A percentile compares a stretch with the other conserved stretches of the same genome.
phyloP scores from a whole-genome alignment of 2,888 invertebrate species.

The Osedax fenrisi region DNA sequence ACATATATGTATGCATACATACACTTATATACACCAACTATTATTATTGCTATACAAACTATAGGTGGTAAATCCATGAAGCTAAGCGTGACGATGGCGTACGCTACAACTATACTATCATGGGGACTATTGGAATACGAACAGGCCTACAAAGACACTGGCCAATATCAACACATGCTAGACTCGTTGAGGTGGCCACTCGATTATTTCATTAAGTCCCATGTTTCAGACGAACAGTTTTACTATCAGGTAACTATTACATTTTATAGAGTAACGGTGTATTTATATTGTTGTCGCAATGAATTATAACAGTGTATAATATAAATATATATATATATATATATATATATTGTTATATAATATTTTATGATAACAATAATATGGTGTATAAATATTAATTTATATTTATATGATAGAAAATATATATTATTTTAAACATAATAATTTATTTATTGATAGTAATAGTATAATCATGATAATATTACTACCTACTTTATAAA shows the following conservation, averaged over 20 bases:
- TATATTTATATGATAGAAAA: no score
- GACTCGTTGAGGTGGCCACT: conserved; percentile 55
- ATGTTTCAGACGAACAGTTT: conserved; percentile 34
- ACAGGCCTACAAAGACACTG: conserved; percentile 37
- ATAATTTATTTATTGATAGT: no score
- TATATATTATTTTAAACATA: no score
- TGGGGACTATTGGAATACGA: conserved; percentile 39
- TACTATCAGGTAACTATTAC: conserved; percentile 36
- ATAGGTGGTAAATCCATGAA: conserved; percentile 41
- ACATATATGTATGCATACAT: no score
- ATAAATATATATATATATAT: conserved; percentile 20
- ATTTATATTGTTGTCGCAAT: no score
- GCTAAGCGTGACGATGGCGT: conserved; percentile 41
- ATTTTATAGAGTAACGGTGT: no score
- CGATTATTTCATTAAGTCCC: conserved; percentile 56
- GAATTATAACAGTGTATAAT: neutral
- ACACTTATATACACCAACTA: no score
- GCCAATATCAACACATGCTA: conserved; percentile 36
- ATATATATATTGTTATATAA: neutral
- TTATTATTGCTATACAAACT: no score
- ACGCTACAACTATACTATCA: conserved; percentile 36
- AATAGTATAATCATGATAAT: no score
- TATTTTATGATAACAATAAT: no score
- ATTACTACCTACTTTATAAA: no score
- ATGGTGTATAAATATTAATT: no score